phyloP scores from a whole-genome alignment of 1,140 invertebrate genomes.

The Drosophila pseudoobscura region DNA sequence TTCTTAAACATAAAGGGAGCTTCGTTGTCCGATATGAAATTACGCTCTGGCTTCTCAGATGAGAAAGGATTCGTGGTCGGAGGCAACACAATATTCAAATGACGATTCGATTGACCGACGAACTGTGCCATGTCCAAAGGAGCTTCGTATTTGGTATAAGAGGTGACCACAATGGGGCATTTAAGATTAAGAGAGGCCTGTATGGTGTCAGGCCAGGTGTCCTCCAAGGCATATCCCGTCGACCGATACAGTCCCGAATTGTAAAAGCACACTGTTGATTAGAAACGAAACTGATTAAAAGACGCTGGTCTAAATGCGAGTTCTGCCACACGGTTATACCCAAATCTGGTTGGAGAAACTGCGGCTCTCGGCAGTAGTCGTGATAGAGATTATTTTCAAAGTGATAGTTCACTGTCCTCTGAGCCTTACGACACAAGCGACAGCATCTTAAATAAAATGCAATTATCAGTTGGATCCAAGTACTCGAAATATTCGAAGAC shows the following conservation, averaged over 20 bases:
- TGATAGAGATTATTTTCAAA: conserved; percentile 85
- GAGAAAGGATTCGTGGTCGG: conserved; percentile 86
- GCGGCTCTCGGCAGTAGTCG: conserved; percentile 84
- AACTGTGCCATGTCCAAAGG: conserved; percentile 86
- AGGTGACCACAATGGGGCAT: conserved; percentile 86
- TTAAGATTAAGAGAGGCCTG: conserved; percentile 84
- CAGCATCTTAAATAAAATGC: conserved; percentile 58
- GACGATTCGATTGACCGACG: conserved; percentile 76
- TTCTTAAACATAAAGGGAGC: conserved; percentile 89
- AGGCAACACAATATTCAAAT: conserved; percentile 84
- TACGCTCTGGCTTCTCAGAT: conserved; percentile 88
- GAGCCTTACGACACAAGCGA: conserved; percentile 50
- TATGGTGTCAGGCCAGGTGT: conserved; percentile 88
- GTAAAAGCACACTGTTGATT: conserved; percentile 86
- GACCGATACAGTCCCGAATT: conserved; percentile 88
- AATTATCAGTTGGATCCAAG: background rate
- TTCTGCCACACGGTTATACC: conserved; percentile 73
- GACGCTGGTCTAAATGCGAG: background rate
- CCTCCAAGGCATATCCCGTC: conserved; percentile 86
- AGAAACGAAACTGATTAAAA: background rate
- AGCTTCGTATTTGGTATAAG: conserved; percentile 87
- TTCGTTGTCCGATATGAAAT: conserved; percentile 89
- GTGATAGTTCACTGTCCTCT: conserved; percentile 63
- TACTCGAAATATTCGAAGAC: too few relatives aligned
- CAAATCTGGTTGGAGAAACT: conserved; percentile 85